These are phyloP conservation scores for Serilophus lunatus DNA, from an alignment of 2,113 vertebrate genomes.

Conservation along the genomic window DNA sequence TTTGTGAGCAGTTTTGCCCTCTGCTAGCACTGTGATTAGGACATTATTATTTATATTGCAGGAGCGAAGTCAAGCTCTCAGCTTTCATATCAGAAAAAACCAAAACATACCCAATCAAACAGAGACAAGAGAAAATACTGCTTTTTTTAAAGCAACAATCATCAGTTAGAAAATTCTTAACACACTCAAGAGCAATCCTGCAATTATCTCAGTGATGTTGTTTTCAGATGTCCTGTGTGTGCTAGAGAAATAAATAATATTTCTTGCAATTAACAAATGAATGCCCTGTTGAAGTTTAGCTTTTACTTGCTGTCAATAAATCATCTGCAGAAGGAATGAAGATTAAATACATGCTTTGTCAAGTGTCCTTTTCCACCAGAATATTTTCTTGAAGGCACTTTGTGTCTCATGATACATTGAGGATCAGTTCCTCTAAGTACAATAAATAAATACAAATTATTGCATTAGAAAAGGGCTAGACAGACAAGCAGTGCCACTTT, in stretches of 20 bases:
- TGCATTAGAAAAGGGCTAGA: neutral
- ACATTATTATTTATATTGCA: neutral
- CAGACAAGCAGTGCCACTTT: neutral
- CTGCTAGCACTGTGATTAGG: neutral
- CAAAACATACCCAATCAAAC: neutral
- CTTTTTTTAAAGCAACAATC: neutral
- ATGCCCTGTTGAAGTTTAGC: neutral
- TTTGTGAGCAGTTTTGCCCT: neutral
- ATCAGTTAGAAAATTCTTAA: neutral
- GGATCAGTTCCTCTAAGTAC: neutral
- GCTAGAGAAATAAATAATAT: slow-evolving; percentile 26
- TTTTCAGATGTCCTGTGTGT: neutral
- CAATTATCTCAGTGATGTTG: neutral
- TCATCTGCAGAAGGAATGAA: slow-evolving; percentile 13
- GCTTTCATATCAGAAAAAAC: neutral
- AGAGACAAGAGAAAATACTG: neutral
- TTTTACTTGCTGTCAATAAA: slow-evolving; percentile 9
- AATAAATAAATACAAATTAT: slow-evolving; percentile 50
- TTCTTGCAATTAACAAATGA: slow-evolving; percentile 45
- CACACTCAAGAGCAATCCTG: neutral
- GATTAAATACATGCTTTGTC: slow-evolving; percentile 4
- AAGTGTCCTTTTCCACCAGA: slow-evolving; percentile 4
- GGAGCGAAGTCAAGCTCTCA: neutral
- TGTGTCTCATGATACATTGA: neutral
- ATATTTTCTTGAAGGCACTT: slow-evolving; percentile 30